phyloP scores from a whole-genome alignment of 1,140 invertebrate genomes.

The Hyphantria cunea region DNA sequence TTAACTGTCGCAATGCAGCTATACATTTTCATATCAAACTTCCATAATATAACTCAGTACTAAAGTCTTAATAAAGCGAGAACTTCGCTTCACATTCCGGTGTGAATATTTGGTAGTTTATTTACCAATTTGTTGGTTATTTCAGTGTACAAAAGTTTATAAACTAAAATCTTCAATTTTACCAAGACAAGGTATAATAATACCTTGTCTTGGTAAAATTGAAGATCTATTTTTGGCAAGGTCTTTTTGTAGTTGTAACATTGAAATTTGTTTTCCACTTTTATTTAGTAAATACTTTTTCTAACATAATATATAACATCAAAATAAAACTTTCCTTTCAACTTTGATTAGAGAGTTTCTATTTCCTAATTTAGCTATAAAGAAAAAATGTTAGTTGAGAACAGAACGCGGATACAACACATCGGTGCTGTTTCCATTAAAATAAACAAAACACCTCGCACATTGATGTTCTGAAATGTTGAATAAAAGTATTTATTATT shows the following conservation, averaged over 20 bases:
- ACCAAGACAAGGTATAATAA: slow-evolving; percentile 14
- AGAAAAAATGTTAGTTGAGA: too few relatives aligned
- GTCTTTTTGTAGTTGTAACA: slow-evolving; percentile 5
- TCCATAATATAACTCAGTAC: slow-evolving; percentile 8
- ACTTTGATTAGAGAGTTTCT: too few relatives aligned
- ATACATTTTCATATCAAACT: slow-evolving; percentile 20
- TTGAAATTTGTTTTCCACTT: slow-evolving; percentile 10
- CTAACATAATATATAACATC: too few relatives aligned
- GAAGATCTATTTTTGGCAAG: not conserved
- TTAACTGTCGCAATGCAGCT: slow-evolving; percentile 23
- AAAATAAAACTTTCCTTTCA: too few relatives aligned
- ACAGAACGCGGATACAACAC: too few relatives aligned
- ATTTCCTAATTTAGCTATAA: too few relatives aligned
- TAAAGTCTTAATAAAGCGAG: slow-evolving; percentile 16
- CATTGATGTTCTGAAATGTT: too few relatives aligned
- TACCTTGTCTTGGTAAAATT: slow-evolving; percentile 11
- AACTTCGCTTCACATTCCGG: slow-evolving; percentile 17
- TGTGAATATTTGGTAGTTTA: slow-evolving; percentile 16
- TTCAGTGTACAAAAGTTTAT: slow-evolving; percentile 9
- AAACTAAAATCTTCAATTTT: slow-evolving; percentile 20
- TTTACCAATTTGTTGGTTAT: slow-evolving; percentile 23
- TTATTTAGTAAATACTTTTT: not conserved
- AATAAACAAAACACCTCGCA: too few relatives aligned
- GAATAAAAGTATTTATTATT: too few relatives aligned
- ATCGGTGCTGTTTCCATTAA: too few relatives aligned